These are phyloP conservation scores for Siniperca knerii DNA, from an alignment of 2,113 vertebrate species.

Conservation along the genomic window DNA sequence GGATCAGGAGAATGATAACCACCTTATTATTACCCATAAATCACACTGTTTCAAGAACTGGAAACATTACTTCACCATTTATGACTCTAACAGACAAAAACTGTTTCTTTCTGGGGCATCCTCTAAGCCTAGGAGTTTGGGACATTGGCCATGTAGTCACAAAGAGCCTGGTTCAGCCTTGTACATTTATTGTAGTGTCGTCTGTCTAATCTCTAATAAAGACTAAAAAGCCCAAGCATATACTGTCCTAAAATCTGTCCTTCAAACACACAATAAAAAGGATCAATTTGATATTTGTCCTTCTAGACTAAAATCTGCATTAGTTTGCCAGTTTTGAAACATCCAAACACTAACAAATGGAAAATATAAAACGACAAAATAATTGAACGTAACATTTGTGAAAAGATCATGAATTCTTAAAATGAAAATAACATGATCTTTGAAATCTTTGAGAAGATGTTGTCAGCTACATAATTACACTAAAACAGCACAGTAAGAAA, in stretches of 20 bases:
- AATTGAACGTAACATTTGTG: background rate
- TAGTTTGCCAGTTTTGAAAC: background rate
- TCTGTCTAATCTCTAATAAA: background rate
- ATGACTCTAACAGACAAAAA: constrained; percentile 11
- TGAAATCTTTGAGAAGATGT: background rate
- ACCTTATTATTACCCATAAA: constrained; percentile 59
- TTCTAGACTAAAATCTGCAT: background rate
- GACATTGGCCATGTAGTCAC: background rate
- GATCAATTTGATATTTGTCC: background rate
- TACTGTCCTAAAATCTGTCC: no score
- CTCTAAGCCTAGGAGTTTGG: background rate
- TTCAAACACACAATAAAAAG: background rate
- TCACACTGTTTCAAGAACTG: constrained; percentile 34
- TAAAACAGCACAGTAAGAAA: no score
- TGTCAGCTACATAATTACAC: background rate
- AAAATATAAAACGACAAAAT: background rate
- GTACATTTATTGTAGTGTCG: background rate
- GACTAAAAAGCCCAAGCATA: background rate
- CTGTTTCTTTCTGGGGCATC: background rate
- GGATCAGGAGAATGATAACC: constrained; percentile 62
- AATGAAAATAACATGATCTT: background rate
- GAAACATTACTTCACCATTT: constrained; percentile 26
- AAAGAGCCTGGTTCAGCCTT: background rate
- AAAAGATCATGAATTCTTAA: background rate
- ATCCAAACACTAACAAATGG: background rate